Evolutionary conservation across 2,888 invertebrate species (phyloP).

Genomic region (Smittia sp.): DNA sequence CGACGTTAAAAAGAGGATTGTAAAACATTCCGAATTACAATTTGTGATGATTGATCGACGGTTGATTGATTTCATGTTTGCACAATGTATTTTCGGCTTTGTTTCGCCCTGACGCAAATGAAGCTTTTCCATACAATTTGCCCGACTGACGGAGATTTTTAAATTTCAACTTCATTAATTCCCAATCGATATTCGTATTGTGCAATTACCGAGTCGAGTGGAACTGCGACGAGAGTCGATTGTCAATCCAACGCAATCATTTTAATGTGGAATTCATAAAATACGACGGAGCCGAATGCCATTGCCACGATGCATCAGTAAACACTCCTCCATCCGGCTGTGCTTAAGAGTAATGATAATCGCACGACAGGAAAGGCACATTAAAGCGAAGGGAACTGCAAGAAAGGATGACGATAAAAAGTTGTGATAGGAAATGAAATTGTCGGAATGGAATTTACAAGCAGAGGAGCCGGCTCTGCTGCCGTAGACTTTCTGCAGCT

Average conservation of each 20-base stretch:
- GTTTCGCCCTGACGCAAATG: neutral
- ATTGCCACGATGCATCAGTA: conserved; percentile 13
- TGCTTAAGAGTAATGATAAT: conserved; percentile 21
- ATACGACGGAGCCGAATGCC: neutral
- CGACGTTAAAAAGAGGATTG: neutral
- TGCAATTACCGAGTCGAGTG: conserved; percentile 23
- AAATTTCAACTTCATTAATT: conserved; percentile 41
- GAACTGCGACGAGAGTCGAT: neutral
- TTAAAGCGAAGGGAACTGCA: neutral
- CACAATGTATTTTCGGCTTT: neutral
- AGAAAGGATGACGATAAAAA: neutral
- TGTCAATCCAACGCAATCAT: neutral
- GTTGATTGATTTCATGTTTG: conserved; percentile 36
- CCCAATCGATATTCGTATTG: conserved; percentile 36
- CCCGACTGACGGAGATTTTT: neutral
- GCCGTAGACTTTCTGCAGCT: neutral
- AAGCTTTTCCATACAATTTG: conserved; percentile 34
- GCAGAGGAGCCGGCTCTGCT: neutral
- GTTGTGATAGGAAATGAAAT: conserved; percentile 3
- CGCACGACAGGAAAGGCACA: conserved; percentile 12
- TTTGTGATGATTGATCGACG: conserved; percentile 29
- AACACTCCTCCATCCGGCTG: conserved; percentile 27
- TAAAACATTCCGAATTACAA: too few relatives aligned
- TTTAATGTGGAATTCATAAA: conserved; percentile 12
- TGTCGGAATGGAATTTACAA: neutral